Evolutionary conservation across 2,113 vertebrate genomes (phyloP), one percentile per base, ranked within the genome.

Genomic region (Melanostigma gelatinosum): DNA sequence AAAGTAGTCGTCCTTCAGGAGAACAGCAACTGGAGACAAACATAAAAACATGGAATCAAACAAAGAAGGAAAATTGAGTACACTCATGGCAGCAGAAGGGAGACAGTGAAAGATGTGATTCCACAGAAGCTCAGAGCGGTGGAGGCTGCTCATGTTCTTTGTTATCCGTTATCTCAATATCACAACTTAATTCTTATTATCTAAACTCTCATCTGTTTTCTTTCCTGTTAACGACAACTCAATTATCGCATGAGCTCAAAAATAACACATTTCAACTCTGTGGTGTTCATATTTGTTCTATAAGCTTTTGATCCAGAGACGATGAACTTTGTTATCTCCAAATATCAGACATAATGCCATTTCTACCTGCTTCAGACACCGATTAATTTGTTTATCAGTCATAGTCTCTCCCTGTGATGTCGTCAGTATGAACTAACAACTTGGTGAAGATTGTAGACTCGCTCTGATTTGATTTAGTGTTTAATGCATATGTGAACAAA

Each of bases 1-100:
- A 90, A 98, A 99, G 93, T 98, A 99, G 94, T 99, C 97, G 24
- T 99, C 97, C 94, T 97, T 98, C 91, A 99, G 94, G 65, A 97
- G 95, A 87, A 99, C 96, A 83, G 98, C 97, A 83, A 99, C 98
- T 99, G 95, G 42, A 77, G 79, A 84, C 32, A 85, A 75, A 73
- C 40, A n/a, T 1, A 66, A 55, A 29, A 57, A 52, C 12, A 79
- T 70, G 0, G 1, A 61, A 60, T 86, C 75, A 82, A 66, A 78
- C 27, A 65, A 60, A 46, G 70, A 58, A 22, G 20, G 54, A 63
- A 64, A 77, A 72, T 57, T 8, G 65, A 65, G 34, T 24, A 54
- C 42, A 85, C 8, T 29, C 10, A 70, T 50, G 12, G 50, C 73
- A 75, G 60, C 1, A 22, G 40, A 66, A 79, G 40, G 2, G 38